Evolutionary conservation across 2,797 vertebrate genomes (phyloP).

Genomic region (Amphiprion clarkii): DNA sequence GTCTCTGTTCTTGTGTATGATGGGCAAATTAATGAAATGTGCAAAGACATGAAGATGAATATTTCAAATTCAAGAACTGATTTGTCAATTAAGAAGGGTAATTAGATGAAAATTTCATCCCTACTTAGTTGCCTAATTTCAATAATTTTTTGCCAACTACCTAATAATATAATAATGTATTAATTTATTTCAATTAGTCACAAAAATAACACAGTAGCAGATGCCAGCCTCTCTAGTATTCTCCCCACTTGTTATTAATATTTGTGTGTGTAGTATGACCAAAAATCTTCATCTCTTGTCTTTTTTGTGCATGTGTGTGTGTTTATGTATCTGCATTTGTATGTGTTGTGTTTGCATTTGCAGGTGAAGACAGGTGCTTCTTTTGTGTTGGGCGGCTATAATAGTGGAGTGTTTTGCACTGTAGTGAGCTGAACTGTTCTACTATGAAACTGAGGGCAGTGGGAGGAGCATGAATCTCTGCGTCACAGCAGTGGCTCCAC

Average conservation of each 20-base stretch:
- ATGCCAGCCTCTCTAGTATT: neutral
- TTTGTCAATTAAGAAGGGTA: neutral
- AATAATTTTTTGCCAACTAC: neutral
- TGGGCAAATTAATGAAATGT: conserved; percentile 2
- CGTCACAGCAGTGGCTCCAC: conserved; percentile 48
- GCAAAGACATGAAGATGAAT: neutral
- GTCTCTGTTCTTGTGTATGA: neutral
- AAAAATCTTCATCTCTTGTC: neutral
- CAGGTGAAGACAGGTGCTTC: neutral
- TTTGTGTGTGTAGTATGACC: neutral
- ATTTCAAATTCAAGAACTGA: neutral
- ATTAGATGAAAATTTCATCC: neutral
- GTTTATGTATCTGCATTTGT: neutral
- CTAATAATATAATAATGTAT: conserved; percentile 3
- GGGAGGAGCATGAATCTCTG: conserved; percentile 49
- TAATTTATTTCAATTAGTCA: conserved; percentile 2
- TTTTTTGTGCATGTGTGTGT: neutral
- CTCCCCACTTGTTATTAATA: neutral
- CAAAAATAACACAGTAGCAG: neutral
- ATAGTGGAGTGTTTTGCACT: conserved; percentile 41
- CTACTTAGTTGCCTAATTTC: neutral
- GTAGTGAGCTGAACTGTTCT: conserved; percentile 42
- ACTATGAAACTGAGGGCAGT: conserved; percentile 19
- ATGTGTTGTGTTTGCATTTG: neutral
- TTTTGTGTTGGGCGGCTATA: conserved; percentile 23